Evolutionary conservation across 2,888 invertebrate species (phyloP), one percentile per base, ranked within the genome.

Genomic region (Chaitophorus viminalis): DNA sequence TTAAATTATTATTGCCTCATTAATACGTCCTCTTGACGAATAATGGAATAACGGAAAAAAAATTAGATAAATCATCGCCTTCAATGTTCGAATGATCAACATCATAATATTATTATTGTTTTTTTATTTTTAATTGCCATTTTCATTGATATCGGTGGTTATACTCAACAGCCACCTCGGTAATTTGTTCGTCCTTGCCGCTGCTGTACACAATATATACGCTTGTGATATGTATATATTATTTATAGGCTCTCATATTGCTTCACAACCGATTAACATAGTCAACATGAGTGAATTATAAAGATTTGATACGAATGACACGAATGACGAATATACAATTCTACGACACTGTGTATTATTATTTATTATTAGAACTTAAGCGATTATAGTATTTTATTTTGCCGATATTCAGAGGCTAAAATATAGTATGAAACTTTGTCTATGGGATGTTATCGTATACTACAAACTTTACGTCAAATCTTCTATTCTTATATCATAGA

Each of bases 1-100:
- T n/a, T n/a, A n/a, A n/a, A n/a, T n/a, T n/a, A 68, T 70, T 82
- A 70, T 82, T 31, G 70, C 29, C 81, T 65, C 68, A 18, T 81
- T 68, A 81, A n/a, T 78, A n/a, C 33, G 68, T 29, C 46, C 14
- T 46, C 31, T 46, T 68, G 68, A 46, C 68, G 79, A 29, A 14
- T 65, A 18, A 46, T 46, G 46, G 46, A 46, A 11, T 46, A 14
- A 11, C 4, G 25, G 25, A 68, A 68, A 68, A 68, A 68, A 68
- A 68, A 68, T 25, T 29, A 29, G 68, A 29, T 29, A 29, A 68
- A 68, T 29, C 68, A 33, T 72, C 33, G 33, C 18, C 68, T 25
- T 18, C 25, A 72, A 33, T 11, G 33, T 72, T 72, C 72, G 21
- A 72, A 29, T 4, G 18, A 31, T 33, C 31, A 4, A 33, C 72